phyloP scores from a whole-genome alignment of 2,888 invertebrate genomes.

The Callosobruchus maculatus region DNA sequence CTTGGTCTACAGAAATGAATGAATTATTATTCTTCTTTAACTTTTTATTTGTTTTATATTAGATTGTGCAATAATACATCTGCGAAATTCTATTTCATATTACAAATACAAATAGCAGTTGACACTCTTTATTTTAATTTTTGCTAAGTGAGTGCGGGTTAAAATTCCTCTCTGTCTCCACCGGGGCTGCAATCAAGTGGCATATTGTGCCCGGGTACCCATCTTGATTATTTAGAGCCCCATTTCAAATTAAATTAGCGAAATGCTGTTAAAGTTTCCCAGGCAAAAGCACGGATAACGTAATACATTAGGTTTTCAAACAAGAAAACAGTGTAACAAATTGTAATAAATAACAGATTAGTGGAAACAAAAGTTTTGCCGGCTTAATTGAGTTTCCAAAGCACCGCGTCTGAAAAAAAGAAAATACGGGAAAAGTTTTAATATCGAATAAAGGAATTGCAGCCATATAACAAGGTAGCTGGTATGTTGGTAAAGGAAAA shows the following conservation, averaged over 20 bases:
- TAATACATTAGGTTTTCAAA: not conserved
- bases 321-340: not conserved
- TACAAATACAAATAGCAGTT: too few species aligned
- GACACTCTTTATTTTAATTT: too few species aligned
- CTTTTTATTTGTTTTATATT: too few species aligned
- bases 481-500: not conserved
- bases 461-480: not conserved
- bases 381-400: not conserved
- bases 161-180: not conserved
- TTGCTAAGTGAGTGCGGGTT: too few species aligned
- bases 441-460: not conserved
- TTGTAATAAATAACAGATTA: not conserved
- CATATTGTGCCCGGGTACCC: not conserved
- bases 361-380: not conserved
- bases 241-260: not conserved
- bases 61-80: too few species aligned
- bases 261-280: not conserved
- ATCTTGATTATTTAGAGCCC: not conserved
- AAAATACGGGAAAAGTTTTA: not conserved
- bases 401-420: not conserved
- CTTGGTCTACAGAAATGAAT: too few species aligned
- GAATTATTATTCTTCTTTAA: too few species aligned
- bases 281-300: not conserved
- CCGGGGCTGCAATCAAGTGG: not conserved
- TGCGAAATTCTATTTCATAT: too few species aligned